Evolutionary conservation across 2,113 vertebrate genomes (phyloP).

Genomic region (Gnathonemus echidnorhynchus): DNA sequence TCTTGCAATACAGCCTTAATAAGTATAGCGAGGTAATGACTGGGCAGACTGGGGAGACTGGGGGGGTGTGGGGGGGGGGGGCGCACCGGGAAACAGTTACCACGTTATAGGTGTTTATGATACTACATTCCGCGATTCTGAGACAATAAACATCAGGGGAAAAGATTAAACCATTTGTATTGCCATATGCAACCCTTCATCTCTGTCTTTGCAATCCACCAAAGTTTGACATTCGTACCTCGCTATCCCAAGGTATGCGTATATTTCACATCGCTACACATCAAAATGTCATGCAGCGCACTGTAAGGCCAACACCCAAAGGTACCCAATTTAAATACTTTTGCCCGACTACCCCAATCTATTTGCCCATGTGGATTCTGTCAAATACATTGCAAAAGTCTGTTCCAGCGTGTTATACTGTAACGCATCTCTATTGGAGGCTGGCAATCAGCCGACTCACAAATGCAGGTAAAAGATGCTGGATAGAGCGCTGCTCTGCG

Average conservation of each 20-base stretch:
- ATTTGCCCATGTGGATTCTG: neutral
- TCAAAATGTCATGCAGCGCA: conserved; percentile 48
- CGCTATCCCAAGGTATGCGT: conserved; percentile 46
- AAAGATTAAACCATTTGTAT: neutral
- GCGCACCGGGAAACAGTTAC: conserved; percentile 24
- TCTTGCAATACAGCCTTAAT: conserved; percentile 49
- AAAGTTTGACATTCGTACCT: conserved; percentile 57
- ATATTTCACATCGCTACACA: conserved; percentile 49
- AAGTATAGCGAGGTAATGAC: conserved; percentile 25
- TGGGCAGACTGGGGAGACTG: neutral
- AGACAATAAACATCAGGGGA: neutral
- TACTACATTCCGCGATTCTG: conserved; percentile 24
- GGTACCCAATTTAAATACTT: conserved; percentile 29
- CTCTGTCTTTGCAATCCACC: conserved; percentile 23
- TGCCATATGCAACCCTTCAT: neutral
- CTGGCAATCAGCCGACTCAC: conserved; percentile 46
- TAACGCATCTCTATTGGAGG: conserved; percentile 29
- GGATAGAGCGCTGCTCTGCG: conserved; percentile 70
- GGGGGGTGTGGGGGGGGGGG: neutral
- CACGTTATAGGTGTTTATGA: conserved; percentile 36
- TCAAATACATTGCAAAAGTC: conserved; percentile 12
- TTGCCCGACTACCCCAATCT: neutral
- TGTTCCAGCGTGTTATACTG: conserved; percentile 2
- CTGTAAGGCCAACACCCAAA: conserved; percentile 59
- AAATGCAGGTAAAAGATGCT: conserved; percentile 50